Evolutionary conservation across 2,797 vertebrate species (phyloP), one percentile per base, ranked within the genome.

Genomic region (Austrolebias charrua): DNA sequence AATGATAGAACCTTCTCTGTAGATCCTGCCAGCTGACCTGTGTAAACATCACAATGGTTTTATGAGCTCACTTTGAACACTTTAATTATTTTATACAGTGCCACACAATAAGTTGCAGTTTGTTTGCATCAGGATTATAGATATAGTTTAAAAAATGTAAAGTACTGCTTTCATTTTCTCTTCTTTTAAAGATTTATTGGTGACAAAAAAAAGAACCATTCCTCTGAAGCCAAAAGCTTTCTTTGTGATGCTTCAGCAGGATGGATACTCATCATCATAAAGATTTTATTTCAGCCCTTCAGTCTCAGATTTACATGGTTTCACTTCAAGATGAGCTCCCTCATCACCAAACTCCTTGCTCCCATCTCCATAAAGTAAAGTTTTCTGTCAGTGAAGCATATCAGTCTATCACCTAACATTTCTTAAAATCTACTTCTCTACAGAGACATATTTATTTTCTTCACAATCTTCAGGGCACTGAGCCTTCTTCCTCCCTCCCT

Each of bases 1-100:
- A 43, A 49, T 45, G 45, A 53, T 11, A 54, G 16, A 47, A 75
- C 46, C 53, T 55, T 54, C 18, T 38, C 43, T 52, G 29, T 20
- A 56, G 28, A 69, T 44, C 7, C 47, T 45, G 40, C 66, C 83
- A 84, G 80, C 73, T 75, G 76, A 60, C 77, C 57, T 73, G 69
- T 74, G 44, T 45, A 53, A 59, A 56, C 28, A 45, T 14, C 18
- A 8, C 67, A 55, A 63, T 45, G 10, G 54, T 75, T 58, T 63
- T 29, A 18, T 55, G 13, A 72, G 70, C 43, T 66, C 60, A 54
- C 51, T 5, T 31, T 56, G 29, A 66, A 66, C 44, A 58, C 57
- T 50, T 68, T 63, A 50, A 74, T 71, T 62, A 66, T 63, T 68
- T 75, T 60, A 63, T 60, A 57, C 46, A 12, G 15, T 61, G 44